Base-by-base conservation (phyloP, 2,797 vertebrate genomes). In the Cyclura pinguis region DNA sequence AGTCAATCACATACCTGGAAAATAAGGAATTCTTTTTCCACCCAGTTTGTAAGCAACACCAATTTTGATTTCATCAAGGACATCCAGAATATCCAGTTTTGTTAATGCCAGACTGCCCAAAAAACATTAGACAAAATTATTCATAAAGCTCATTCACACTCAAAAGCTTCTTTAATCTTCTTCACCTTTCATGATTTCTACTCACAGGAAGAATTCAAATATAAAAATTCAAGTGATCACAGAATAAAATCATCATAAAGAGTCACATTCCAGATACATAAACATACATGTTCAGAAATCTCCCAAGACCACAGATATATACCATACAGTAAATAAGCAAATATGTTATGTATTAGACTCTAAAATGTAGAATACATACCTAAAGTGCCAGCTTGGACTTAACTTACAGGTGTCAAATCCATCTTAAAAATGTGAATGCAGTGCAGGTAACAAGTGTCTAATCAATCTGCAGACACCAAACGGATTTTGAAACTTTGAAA, bases 11-110 rank as follows among this genome's bases (percentile, higher is more conserved):
- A n/a, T 96, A 99, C 99, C 99, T 97, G 99, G 99, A 97, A 99
- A 99, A 96, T 99, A 98, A 0, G 98, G 99, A 92, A 99, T 98
- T 97, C 98, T 98, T 96, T 99, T 99, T 81, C 99, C 99, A 13
- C 98, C 98, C 88, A 99, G 95, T 96, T 98, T 99, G 96, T 99
- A 99, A 32, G 99, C 98, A 57, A 99, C 95, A 77, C 98, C 99
- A 0, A 99, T 98, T 98, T 99, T 99, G 93, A 99, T 98, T 96
- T 99, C 99, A 94, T 98, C 98, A 96, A 99, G 96, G 91, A 98
- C 97, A 89, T 99, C 99, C 88, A 99, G 96, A 97, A 99, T 99
- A 97, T 99, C 99, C 96, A 99, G 97, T 97, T 99, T 99, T 92
- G 99, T 99, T 95, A 99, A 97, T 84, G 99, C 99, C 96, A 99